Base-by-base conservation (phyloP, 2,113 vertebrate species). In the Empidonax alnorum region DNA sequence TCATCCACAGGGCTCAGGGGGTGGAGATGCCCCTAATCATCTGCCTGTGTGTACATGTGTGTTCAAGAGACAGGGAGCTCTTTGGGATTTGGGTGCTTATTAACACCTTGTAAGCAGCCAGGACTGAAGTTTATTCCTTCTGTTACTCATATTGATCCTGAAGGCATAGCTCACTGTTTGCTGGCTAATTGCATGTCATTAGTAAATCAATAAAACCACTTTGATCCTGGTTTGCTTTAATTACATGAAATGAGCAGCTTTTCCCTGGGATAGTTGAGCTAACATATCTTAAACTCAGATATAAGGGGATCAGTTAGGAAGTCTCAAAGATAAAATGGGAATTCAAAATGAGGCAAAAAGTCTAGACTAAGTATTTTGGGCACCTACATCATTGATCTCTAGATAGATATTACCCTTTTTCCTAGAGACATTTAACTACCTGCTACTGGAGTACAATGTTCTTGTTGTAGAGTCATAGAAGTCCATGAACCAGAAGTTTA, bases 151-250 rank as follows among this genome's bases (percentile, higher is more conserved):
- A 95, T 92, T 78, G 85, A 93, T 92, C 79, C 68, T 92, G 74
- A 88, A 88, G 42, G 65, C 75, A 90, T 33, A 90, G 68, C 49
- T 74, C 39, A 59, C 80, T 71, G 39, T 76, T 93, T 88, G 33
- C 39, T 39, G 62, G 41, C 76, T 93, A 95, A 95, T 90, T 95
- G 55, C 24, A 78, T 2, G 47, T 81, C 94, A 95, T 95, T 94
- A 93, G 72, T 67, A 93, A 95, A 93, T 95, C 92, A 77, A 90
- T 96, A 93, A 89, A 96, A 89, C 42, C 35, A 75, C 73, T 94
- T 86, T 6, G 12, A 81, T 81, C 33, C 39, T 59, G 52, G 67
- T 93, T 90, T 90, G 33, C 27, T 86, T 88, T 90, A 94, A 94
- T 92, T 92, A 59, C 0, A 0, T 63, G 59, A 95, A 93, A 63